Evolutionary conservation across 1,140 invertebrate genomes (phyloP).

Genomic region (Trichonephila clavata): DNA sequence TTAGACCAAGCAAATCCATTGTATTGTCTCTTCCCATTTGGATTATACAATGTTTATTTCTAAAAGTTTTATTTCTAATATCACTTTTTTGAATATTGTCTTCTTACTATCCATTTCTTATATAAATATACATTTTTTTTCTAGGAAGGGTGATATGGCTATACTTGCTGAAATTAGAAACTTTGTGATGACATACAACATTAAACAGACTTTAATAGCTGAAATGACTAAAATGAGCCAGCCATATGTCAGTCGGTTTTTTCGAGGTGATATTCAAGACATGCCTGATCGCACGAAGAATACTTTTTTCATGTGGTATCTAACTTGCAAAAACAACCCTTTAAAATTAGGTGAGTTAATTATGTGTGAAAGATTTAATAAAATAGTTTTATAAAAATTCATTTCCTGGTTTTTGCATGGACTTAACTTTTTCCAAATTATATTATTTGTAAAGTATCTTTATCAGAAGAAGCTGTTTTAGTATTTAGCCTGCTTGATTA

Average conservation of each 20-base stretch:
- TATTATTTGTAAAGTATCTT: neutral
- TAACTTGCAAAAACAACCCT: constrained; percentile 79
- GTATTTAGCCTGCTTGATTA: no score
- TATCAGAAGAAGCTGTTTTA: no score
- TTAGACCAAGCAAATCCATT: no score
- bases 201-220: constrained; percentile 80
- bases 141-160: constrained; percentile 79
- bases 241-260: constrained; percentile 80
- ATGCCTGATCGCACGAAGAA: constrained; percentile 80
- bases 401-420: neutral
- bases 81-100: no score
- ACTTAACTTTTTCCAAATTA: neutral
- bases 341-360: constrained; percentile 76
- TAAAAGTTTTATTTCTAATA: no score
- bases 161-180: constrained; percentile 80
- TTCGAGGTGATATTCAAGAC: constrained; percentile 80
- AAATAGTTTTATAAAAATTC: neutral
- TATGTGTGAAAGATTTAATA: constrained; percentile 5
- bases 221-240: constrained; percentile 80
- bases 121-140: constrained; percentile 17
- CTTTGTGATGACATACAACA: constrained; percentile 79
- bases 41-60: no score
- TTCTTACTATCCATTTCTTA: no score
- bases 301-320: constrained; percentile 80
- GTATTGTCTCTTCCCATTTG: no score